Evolutionary conservation across 2,113 vertebrate species (phyloP), one percentile per base, ranked within the genome.

Genomic region (Galeopterus variegatus): DNA sequence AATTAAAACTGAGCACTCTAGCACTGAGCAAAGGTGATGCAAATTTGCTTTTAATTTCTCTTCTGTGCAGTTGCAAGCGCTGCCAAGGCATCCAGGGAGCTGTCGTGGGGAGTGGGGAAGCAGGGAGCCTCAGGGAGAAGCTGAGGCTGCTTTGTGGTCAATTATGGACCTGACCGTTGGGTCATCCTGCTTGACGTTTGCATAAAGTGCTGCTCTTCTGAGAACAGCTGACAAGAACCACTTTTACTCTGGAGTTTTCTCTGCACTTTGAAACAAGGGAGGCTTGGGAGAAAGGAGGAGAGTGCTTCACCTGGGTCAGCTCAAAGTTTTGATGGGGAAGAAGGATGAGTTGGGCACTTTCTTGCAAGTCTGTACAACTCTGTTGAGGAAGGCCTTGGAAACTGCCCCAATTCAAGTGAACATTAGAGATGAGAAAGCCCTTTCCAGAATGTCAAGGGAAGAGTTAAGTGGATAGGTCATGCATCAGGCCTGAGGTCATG

Each of bases 1-100:
- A 96, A 98, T 97, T 85, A 96, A 96, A 95, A 65, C 56, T 0
- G 15, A 84, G 72, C 0, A 31, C 62, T 91, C 52, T 23, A n/a
- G 95, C 70, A 52, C 94, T 45, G 73, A 86, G 85, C 81, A 96
- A 96, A 97, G 97, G 94, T 93, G 96, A 95, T 94, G 96, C 96
- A 86, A 91, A 96, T 97, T 97, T 96, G 95, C 97, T 97, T 97
- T 97, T 97, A 95, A 97, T 98, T 95, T 97, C 85, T 95, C 93
- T 94, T 85, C 94, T 17, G 26, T 83, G 65, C 36, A 1, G n/a
- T 79, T 65, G 67, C 36, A 41, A 67, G 82, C 31, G 1, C 76
- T 15, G 8, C 14, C 2, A 60, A 58, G 28, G 80, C 75, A 31
- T 24, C 87, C 31, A 5, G 88, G 89, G 96, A 87, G 56, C 84